phyloP scores from a whole-genome alignment of 2,888 invertebrate genomes.

The Gisinianus flammeolus region DNA sequence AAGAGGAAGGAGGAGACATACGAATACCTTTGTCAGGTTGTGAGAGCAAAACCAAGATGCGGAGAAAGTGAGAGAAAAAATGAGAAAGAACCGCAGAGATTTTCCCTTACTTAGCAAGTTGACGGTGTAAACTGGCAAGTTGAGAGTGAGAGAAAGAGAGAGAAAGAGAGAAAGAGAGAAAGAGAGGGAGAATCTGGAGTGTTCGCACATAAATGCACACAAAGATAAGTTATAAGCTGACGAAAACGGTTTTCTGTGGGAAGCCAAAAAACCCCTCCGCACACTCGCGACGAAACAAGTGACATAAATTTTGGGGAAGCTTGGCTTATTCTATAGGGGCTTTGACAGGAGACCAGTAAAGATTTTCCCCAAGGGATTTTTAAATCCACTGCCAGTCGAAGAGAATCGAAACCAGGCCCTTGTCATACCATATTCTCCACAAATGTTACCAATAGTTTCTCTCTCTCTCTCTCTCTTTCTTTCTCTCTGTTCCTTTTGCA shows the following conservation, averaged over 20 bases:
- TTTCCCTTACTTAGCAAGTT: too few species aligned
- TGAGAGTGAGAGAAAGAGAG: too few species aligned
- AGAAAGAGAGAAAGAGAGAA: too few species aligned
- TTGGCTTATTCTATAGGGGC: constrained; percentile 38
- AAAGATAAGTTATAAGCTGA: constrained; percentile 24
- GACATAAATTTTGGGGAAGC: constrained; percentile 40
- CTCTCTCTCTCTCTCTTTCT: neutral
- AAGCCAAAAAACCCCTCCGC: neutral
- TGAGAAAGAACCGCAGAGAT: too few species aligned
- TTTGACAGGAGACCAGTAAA: constrained; percentile 18
- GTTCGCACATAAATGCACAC: neutral
- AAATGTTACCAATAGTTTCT: neutral
- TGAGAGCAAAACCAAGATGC: too few species aligned
- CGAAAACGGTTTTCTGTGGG: constrained; percentile 19
- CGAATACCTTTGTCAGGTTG: too few species aligned
- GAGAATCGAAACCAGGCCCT: neutral
- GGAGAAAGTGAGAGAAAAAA: too few species aligned
- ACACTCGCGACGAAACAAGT: constrained; percentile 20
- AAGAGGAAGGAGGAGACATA: too few species aligned
- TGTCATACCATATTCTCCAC: neutral
- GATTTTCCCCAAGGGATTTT: constrained; percentile 10
- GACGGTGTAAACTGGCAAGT: too few species aligned
- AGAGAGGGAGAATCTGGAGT: neutral
- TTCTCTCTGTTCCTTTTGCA: neutral
- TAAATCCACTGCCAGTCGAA: neutral